Percentiles rank a stretch among this genome's conserved stretches.
These are phyloP conservation scores for Dryobotodes eremita DNA, from an alignment of 2,888 invertebrate species.

Conservation along the genomic window DNA sequence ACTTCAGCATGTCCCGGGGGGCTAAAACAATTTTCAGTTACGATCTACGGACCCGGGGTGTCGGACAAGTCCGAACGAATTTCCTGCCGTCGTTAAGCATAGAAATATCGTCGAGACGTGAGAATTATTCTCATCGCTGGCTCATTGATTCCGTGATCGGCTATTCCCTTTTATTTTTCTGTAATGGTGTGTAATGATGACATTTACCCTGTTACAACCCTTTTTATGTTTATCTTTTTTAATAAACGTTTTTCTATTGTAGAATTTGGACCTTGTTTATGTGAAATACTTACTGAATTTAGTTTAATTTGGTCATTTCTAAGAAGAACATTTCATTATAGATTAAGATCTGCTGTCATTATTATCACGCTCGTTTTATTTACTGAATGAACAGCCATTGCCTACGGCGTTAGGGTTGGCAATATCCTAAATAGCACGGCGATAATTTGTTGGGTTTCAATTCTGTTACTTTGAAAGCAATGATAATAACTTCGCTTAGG, in stretches of 20 bases:
- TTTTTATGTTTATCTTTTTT: slow-evolving; percentile 54
- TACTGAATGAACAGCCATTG: slow-evolving; percentile 29
- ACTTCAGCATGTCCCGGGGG: slow-evolving; percentile 76
- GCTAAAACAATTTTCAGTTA: slow-evolving; percentile 86
- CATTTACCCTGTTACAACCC: slow-evolving; percentile 59
- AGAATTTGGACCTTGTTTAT: slow-evolving; percentile 16
- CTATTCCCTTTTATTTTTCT: slow-evolving; percentile 62
- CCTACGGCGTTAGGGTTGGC: slow-evolving; percentile 34
- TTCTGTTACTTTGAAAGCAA: slow-evolving; percentile 45
- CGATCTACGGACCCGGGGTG: slow-evolving; percentile 74
- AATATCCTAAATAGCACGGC: slow-evolving; percentile 47
- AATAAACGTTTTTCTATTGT: slow-evolving; percentile 25
- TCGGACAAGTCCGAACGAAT: slow-evolving; percentile 78
- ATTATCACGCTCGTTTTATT: slow-evolving; percentile 48
- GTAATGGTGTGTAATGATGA: slow-evolving; percentile 64
- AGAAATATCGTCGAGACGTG: slow-evolving; percentile 85
- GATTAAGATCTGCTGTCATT: slow-evolving; percentile 31
- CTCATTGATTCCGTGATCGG: slow-evolving; percentile 63
- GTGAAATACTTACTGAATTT: neutral
- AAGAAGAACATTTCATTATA: slow-evolving; percentile 8
- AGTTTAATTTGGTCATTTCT: neutral
- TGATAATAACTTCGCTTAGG: slow-evolving; percentile 59
- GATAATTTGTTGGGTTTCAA: slow-evolving; percentile 56
- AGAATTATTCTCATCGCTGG: slow-evolving; percentile 66
- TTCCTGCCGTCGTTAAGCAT: slow-evolving; percentile 81